Evolutionary conservation across 2,113 vertebrate genomes (phyloP).

Genomic region (Tyto alba): DNA sequence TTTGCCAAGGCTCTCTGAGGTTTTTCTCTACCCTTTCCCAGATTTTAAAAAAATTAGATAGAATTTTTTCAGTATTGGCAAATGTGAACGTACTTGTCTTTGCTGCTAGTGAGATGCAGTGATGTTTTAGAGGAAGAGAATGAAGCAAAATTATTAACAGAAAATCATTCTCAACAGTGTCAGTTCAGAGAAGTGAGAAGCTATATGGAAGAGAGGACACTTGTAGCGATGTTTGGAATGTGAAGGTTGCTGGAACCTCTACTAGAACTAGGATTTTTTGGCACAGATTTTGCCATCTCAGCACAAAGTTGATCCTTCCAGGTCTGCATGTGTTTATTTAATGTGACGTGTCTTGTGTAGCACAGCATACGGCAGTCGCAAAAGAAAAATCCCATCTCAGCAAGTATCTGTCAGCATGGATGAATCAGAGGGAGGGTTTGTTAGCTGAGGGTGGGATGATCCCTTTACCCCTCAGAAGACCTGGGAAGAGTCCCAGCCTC

Average conservation of each 20-base stretch:
- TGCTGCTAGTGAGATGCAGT: background rate
- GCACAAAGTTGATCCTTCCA: background rate
- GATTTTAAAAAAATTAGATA: background rate
- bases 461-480: background rate
- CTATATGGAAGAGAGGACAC: background rate
- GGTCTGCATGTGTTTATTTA: background rate
- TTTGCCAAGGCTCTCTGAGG: background rate
- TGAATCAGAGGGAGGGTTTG: background rate
- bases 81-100: background rate
- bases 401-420: background rate
- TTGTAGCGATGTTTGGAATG: background rate
- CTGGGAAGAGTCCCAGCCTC: background rate
- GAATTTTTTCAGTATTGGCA: background rate
- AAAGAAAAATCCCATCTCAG: background rate
- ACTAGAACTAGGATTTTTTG: background rate
- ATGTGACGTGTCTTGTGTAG: background rate
- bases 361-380: fast-evolving
- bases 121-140: background rate
- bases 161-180: background rate
- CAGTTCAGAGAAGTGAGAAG: background rate
- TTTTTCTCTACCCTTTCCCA: background rate
- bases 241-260: background rate
- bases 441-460: background rate
- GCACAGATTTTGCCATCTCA: background rate
- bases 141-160: background rate